Evolutionary conservation across 2,113 vertebrate species (phyloP).

Genomic region (Rallus limicola): DNA sequence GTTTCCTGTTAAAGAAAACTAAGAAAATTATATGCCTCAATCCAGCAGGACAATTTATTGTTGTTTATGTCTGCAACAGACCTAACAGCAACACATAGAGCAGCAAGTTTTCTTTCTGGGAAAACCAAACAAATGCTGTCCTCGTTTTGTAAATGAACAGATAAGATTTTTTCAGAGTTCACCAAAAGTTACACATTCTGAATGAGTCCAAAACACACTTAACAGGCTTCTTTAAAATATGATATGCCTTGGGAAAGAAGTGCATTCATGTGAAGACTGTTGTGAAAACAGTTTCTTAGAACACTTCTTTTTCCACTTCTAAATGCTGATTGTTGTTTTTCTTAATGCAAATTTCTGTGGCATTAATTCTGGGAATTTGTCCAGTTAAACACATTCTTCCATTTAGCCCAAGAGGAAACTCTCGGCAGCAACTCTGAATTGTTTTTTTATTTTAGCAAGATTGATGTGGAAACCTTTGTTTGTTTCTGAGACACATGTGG

Average conservation of each 20-base stretch:
- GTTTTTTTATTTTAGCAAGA: background rate
- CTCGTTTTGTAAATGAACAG: slow-evolving; percentile 14
- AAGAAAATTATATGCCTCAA: slow-evolving; percentile 77
- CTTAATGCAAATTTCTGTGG: slow-evolving; percentile 57
- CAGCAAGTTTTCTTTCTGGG: background rate
- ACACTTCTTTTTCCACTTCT: slow-evolving; percentile 38
- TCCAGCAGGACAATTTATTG: slow-evolving; percentile 67
- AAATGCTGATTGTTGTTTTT: slow-evolving; percentile 14
- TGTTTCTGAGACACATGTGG: background rate
- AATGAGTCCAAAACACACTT: background rate
- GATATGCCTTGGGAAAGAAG: background rate
- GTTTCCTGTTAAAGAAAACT: slow-evolving; percentile 67
- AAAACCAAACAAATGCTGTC: slow-evolving; percentile 7
- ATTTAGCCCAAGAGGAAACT: slow-evolving; percentile 41
- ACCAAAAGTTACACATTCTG: slow-evolving; percentile 30
- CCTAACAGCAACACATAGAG: slow-evolving; percentile 24
- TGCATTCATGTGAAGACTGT: background rate
- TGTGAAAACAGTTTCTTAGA: slow-evolving; percentile 50
- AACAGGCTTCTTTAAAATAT: background rate
- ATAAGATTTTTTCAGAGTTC: slow-evolving; percentile 45
- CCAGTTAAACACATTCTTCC: slow-evolving; percentile 51
- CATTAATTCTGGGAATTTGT: slow-evolving; percentile 60
- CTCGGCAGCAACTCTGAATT: background rate
- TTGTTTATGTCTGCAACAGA: slow-evolving; percentile 72
- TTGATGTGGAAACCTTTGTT: slow-evolving; percentile 8